Evolutionary conservation across 1,140 invertebrate species (phyloP).

Genomic region (Condylostylus longicornis): DNA sequence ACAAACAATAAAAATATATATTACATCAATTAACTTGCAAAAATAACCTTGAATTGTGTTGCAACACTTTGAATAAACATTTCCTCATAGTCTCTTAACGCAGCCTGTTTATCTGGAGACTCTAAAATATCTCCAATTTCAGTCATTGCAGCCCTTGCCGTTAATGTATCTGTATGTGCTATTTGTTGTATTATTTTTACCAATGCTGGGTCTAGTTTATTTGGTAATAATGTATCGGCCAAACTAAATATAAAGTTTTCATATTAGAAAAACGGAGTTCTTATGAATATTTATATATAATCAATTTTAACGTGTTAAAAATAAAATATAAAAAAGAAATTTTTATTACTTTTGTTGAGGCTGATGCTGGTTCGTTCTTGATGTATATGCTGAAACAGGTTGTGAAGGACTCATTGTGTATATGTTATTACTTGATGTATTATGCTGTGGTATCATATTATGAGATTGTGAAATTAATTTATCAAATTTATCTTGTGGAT

Average conservation of each 20-base stretch:
- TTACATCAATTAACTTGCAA: neutral
- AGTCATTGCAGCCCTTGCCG: slow-evolving; percentile 26
- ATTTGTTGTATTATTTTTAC: slow-evolving; percentile 25
- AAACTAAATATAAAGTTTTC: slow-evolving; percentile 12
- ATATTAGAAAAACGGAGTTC: too few relatives aligned
- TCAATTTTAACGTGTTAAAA: too few relatives aligned
- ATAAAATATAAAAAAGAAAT: too few relatives aligned
- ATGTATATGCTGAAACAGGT: neutral
- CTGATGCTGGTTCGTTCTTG: slow-evolving; percentile 1
- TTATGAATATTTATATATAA: too few relatives aligned
- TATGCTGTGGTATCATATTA: slow-evolving; percentile 15
- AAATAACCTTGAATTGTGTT: slow-evolving; percentile 24
- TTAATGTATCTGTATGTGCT: slow-evolving; percentile 23
- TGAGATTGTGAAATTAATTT: slow-evolving; percentile 27
- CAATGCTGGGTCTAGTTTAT: slow-evolving; percentile 29
- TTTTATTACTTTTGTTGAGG: slow-evolving; percentile 10
- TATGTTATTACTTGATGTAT: slow-evolving; percentile 12
- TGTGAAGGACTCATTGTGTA: slow-evolving; percentile 3
- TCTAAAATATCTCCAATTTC: slow-evolving; percentile 27
- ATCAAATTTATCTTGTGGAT: slow-evolving; percentile 35
- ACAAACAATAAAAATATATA: neutral
- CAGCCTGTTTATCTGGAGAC: slow-evolving; percentile 28
- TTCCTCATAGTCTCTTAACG: slow-evolving; percentile 29
- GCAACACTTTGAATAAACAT: slow-evolving; percentile 30
- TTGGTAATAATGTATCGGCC: slow-evolving; percentile 24